Conservation (phyloP, 2,888 invertebrate genomes). For the Hoplodrina ambigua region DNA sequence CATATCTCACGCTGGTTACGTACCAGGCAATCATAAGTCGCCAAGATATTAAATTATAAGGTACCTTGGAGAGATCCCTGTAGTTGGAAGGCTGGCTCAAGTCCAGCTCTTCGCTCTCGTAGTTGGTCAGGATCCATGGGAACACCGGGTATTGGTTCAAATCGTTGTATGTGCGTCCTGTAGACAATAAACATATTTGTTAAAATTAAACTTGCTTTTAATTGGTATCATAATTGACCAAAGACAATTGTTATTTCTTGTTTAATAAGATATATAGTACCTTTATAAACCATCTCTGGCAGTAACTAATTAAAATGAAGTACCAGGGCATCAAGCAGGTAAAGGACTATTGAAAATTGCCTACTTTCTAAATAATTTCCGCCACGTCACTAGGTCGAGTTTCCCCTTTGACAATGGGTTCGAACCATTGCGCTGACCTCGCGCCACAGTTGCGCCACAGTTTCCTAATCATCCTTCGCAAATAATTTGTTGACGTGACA, state of each 20-base stretch:
- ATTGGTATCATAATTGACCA: too few relatives aligned
- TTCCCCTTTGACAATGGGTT: slow-evolving; percentile 62
- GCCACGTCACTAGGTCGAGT: slow-evolving; percentile 47
- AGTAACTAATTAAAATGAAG: too few relatives aligned
- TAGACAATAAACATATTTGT: slow-evolving; percentile 63
- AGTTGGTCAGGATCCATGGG: slow-evolving; percentile 99
- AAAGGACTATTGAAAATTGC: not conserved
- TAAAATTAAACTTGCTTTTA: not conserved
- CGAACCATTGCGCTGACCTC: slow-evolving; percentile 56
- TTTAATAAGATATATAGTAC: not conserved
- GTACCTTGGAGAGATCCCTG: slow-evolving; percentile 98
- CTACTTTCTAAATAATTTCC: slow-evolving; percentile 46
- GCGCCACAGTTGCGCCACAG: slow-evolving; percentile 54
- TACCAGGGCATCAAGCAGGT: slow-evolving; percentile 30
- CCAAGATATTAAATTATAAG: not conserved
- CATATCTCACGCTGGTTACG: slow-evolving; percentile 15
- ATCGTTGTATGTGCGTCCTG: slow-evolving; percentile 99
- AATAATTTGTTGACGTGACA: slow-evolving; percentile 49
- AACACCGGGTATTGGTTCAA: slow-evolving; percentile 99
- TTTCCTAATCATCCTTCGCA: slow-evolving; percentile 69
- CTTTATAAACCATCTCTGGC: not conserved
- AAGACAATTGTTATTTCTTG: not conserved
- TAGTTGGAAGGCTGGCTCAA: slow-evolving; percentile 99
- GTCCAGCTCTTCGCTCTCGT: slow-evolving; percentile 98
- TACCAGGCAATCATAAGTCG: slow-evolving; percentile 24